Evolutionary conservation across 2,797 vertebrate genomes (phyloP), one percentile per base, ranked within the genome.

Genomic region (Varecia variegata): DNA sequence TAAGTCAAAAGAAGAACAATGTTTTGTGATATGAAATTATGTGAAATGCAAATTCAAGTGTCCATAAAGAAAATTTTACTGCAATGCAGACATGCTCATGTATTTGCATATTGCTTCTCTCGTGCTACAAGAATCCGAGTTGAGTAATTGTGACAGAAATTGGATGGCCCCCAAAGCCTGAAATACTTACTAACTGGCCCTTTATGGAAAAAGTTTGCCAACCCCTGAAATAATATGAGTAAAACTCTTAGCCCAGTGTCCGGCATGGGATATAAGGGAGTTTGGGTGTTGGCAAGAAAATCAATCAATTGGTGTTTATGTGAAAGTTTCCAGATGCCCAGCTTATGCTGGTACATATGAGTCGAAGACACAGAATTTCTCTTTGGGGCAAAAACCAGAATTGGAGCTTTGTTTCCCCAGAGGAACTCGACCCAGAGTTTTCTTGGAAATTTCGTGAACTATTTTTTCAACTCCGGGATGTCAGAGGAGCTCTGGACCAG

Each of bases 11-110:
- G 74, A 74, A 88, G 7, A 58, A 54, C 3, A 50, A 35, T 14
- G 2, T 85, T 58, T 73, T 65, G 79, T 83, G 62, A 62, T n/a
- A 8, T 60, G n/a, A 88, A 54, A 52, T 71, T 27, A 50, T 27
- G 23, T 45, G 70, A 90, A 50, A 76, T n/a, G 88, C 85, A 77
- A 45, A 71, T 40, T 18, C 47, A 74, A 54, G 23, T 1, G 18
- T 21, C 50, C n/a, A 35, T n/a, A 12, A n/a, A 25, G 56, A 45
- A 56, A 60, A 52, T 70, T 62, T 47, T 27, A 3, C 52, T 50
- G 65, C 50, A 47, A 67, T 43, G 40, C 17, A 35, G 70, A 21
- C 11, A 7, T 0, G 0, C 27, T n/a, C 21, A 0, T 1, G 43
- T 58, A 30, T 54, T 14, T 25, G 6, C 7, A 8, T 2, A 0